These are phyloP conservation scores for Drosophila oshimai DNA, from an alignment of 1,140 invertebrate genomes.

Conservation along the genomic window DNA sequence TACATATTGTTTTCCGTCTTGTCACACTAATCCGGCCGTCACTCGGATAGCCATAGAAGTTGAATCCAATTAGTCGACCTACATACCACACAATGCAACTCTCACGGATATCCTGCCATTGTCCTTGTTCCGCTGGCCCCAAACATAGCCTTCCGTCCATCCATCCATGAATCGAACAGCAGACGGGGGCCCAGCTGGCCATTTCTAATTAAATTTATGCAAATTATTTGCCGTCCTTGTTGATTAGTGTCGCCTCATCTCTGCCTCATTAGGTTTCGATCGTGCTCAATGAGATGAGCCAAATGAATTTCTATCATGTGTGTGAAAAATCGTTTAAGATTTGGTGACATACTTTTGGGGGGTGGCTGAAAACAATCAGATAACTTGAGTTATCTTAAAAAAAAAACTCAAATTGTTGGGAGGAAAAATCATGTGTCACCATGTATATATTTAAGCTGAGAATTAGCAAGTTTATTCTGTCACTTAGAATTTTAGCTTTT, in stretches of 20 bases:
- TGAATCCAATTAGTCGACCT: conserved; percentile 42
- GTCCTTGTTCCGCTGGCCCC: conserved; percentile 7
- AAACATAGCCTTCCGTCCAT: conserved; percentile 32
- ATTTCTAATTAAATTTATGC: conserved; percentile 54
- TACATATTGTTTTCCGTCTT: background rate
- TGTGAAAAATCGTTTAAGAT: background rate
- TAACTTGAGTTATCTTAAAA: background rate
- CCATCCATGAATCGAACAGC: background rate
- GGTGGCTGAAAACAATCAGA: too few species aligned
- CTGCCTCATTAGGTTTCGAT: conserved; percentile 26
- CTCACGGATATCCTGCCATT: background rate
- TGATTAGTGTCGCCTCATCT: conserved; percentile 22
- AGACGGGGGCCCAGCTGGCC: conserved; percentile 1
- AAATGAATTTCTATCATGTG: background rate
- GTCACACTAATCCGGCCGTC: conserved; percentile 32
- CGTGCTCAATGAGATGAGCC: conserved; percentile 42
- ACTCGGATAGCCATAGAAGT: conserved; percentile 10
- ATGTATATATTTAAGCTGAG: too few species aligned
- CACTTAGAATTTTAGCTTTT: conserved; percentile 7
- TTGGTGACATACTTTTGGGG: conserved; percentile 34
- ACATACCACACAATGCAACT: background rate
- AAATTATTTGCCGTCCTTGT: conserved; percentile 35
- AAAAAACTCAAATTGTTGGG: background rate
- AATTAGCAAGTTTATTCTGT: conserved; percentile 19
- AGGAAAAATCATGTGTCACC: background rate